Percentiles rank a stretch among this genome's conserved stretches.
Conservation (phyloP, 2,888 invertebrate species). For the Camptogramma bilineatum region DNA sequence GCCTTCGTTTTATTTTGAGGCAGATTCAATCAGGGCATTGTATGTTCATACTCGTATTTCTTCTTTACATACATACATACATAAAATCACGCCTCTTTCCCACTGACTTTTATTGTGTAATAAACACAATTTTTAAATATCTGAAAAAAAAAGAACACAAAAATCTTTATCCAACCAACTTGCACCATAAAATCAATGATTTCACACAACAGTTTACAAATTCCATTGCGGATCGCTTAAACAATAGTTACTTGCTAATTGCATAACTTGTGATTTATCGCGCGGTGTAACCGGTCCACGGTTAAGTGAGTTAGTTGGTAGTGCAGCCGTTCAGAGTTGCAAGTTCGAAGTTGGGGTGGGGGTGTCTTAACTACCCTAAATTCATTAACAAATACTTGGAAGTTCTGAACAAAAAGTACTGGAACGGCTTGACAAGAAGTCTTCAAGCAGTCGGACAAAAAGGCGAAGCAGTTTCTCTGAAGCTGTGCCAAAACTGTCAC, state of each 20-base stretch:
- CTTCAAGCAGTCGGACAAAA: not conserved
- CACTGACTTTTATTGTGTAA: too few species aligned
- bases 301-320: constrained; percentile 44
- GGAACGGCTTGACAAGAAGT: not conserved
- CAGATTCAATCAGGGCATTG: too few species aligned
- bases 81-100: too few species aligned
- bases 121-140: too few species aligned
- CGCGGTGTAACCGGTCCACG: constrained; percentile 42
- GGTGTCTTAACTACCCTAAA: constrained; percentile 39
- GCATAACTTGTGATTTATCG: constrained; percentile 46
- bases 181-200: constrained; percentile 16
- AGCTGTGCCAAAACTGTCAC: not conserved
- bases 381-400: constrained; percentile 28
- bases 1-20: too few species aligned
- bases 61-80: too few species aligned
- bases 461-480: not conserved
- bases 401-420: constrained; percentile 11
- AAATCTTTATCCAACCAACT: not conserved
- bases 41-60: too few species aligned
- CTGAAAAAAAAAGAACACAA: not conserved
- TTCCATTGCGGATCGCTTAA: constrained; percentile 34
- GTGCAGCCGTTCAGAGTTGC: constrained; percentile 46
- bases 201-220: constrained; percentile 28
- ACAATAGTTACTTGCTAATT: constrained; percentile 46
- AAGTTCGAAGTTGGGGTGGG: constrained; percentile 41